These are phyloP conservation scores for Sepioteuthis lessoniana DNA, from an alignment of 2,888 invertebrate species.

Conservation along the genomic window DNA sequence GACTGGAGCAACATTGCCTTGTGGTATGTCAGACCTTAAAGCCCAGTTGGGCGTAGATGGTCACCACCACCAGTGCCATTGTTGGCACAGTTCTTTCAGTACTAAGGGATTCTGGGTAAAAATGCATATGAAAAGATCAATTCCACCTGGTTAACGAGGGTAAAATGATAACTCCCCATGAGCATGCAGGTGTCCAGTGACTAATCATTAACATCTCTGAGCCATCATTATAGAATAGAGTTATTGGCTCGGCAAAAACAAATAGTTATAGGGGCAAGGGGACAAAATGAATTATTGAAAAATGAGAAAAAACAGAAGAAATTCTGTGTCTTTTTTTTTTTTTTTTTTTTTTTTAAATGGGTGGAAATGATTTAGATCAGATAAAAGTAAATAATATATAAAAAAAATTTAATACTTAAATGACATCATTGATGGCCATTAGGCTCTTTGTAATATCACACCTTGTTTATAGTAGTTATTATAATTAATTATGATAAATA, in stretches of 20 bases:
- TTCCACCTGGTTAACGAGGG: constrained; percentile 21
- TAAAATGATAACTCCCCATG: neutral
- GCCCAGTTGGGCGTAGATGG: neutral
- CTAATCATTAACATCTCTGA: neutral
- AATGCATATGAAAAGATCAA: neutral
- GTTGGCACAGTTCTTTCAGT: neutral
- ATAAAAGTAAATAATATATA: too few species aligned
- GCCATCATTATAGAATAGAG: neutral
- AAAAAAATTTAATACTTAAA: too few species aligned
- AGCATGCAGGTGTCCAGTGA: neutral
- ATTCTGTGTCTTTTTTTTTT: too few species aligned
- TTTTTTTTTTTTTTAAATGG: too few species aligned
- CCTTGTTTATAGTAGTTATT: too few species aligned
- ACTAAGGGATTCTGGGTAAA: neutral
- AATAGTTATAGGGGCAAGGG: neutral
- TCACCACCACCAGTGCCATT: neutral
- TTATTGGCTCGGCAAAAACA: neutral
- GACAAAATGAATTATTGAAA: neutral
- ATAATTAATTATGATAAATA: too few species aligned
- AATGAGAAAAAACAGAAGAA: neutral
- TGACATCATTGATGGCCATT: too few species aligned
- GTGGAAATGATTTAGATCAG: too few species aligned
- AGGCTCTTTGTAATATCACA: too few species aligned
- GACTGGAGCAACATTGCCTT: constrained; percentile 23
- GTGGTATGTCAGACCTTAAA: constrained; percentile 20